Conservation (phyloP, 1,140 invertebrate genomes). For the Neotoxoptera formosana region DNA sequence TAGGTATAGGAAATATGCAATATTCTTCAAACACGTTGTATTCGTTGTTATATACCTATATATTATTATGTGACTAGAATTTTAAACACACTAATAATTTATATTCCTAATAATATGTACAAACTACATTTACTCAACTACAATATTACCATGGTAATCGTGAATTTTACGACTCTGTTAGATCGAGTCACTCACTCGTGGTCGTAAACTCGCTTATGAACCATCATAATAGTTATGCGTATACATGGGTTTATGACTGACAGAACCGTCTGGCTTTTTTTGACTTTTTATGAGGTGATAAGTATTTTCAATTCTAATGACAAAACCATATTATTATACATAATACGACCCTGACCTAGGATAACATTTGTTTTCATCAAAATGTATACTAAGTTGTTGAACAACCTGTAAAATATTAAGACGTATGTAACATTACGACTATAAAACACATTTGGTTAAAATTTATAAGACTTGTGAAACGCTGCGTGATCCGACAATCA, state of each 20-base stretch:
- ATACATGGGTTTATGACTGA: not conserved
- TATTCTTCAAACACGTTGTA: not conserved
- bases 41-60: not conserved
- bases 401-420: not conserved
- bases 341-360: not conserved
- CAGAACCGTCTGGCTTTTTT: not conserved
- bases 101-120: not conserved
- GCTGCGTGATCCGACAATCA: not conserved
- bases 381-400: not conserved
- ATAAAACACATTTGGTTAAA: not conserved
- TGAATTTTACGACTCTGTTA: not conserved
- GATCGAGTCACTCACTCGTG: not conserved
- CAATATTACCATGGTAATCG: not conserved
- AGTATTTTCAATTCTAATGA: not conserved
- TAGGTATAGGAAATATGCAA: not conserved
- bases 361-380: not conserved
- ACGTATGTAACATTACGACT: not conserved
- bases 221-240: not conserved
- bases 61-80: not conserved
- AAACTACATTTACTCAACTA: not conserved
- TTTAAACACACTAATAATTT: not conserved
- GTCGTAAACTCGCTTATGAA: not conserved
- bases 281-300: not conserved
- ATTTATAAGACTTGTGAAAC: not conserved
- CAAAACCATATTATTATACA: not conserved